A percentile compares a stretch with the other conserved stretches of the same genome.
Evolutionary conservation across 1,140 invertebrate species (phyloP).

Genomic region (Phymorhynchus buccinoides): DNA sequence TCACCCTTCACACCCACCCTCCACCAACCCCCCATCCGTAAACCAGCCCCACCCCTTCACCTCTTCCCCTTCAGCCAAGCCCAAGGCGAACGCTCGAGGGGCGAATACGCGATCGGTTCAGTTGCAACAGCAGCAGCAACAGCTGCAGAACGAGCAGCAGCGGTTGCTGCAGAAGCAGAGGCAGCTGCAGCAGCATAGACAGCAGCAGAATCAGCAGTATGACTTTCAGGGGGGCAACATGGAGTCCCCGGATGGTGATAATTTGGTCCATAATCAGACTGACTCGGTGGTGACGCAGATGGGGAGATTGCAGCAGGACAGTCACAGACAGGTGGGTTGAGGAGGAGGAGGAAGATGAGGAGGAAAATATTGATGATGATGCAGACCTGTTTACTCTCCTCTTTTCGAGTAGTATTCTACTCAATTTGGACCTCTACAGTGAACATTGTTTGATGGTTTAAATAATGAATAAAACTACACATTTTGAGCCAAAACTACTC

Average conservation of each 20-base stretch:
- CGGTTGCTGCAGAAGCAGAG: background rate
- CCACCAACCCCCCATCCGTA: background rate
- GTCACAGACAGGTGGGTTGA: slow-evolving; percentile 3
- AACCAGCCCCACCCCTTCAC: background rate
- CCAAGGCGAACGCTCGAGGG: background rate
- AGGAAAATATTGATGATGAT: too few species aligned
- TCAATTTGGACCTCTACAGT: too few species aligned
- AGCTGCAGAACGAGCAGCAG: slow-evolving; percentile 5
- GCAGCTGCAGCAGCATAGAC: slow-evolving; percentile 12
- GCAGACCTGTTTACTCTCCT: too few species aligned
- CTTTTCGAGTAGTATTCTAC: too few species aligned
- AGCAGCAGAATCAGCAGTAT: background rate
- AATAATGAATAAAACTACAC: too few species aligned
- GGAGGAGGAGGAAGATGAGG: too few species aligned
- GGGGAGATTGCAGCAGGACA: slow-evolving; percentile 30
- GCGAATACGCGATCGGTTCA: background rate
- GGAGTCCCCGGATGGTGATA: slow-evolving; percentile 18
- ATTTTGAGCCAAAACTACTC: too few species aligned
- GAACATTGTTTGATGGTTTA: too few species aligned
- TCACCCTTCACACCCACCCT: background rate
- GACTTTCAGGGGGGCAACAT: background rate
- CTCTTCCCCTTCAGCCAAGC: background rate
- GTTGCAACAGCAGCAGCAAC: slow-evolving; percentile 17
- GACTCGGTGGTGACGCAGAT: slow-evolving; percentile 25
- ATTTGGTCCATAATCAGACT: slow-evolving; percentile 18